Evolutionary conservation across 2,797 vertebrate genomes (phyloP).

Genomic region (Hylomyscus alleni): DNA sequence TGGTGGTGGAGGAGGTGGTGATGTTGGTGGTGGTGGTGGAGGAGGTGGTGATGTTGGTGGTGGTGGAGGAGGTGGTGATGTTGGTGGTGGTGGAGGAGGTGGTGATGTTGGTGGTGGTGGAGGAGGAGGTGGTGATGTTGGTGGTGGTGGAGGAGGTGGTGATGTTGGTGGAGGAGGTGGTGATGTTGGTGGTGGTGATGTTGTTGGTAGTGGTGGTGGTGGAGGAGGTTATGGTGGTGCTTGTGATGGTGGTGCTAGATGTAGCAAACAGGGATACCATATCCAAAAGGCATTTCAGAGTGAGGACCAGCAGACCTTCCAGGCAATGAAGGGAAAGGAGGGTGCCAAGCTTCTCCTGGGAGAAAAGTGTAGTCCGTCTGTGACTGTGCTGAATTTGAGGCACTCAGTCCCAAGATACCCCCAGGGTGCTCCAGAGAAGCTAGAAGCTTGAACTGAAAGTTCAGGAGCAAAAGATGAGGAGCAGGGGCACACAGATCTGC

Average conservation of each 20-base stretch:
- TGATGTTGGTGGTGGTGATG: background rate
- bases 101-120: background rate
- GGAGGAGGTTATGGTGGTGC: too few relatives aligned
- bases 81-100: background rate
- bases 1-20: too few relatives aligned
- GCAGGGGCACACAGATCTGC: background rate
- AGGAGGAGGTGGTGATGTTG: background rate
- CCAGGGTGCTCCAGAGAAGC: background rate
- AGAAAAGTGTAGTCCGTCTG: background rate
- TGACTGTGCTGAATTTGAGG: background rate
- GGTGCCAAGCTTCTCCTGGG: background rate
- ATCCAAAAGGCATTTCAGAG: background rate
- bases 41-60: fast-evolving
- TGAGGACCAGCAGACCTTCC: background rate
- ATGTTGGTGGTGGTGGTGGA: too few relatives aligned
- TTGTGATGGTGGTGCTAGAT: fast-evolving
- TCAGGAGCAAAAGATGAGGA: background rate
- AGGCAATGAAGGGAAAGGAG: background rate
- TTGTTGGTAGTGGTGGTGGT: background rate
- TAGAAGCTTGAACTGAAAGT: background rate
- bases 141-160: too few relatives aligned
- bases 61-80: too few relatives aligned
- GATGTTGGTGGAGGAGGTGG: too few relatives aligned
- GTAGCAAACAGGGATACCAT: too few relatives aligned
- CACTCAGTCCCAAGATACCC: background rate